Evolutionary conservation across 2,797 vertebrate species (phyloP), one percentile per base, ranked within the genome.

Genomic region (Takifugu ocellatus): DNA sequence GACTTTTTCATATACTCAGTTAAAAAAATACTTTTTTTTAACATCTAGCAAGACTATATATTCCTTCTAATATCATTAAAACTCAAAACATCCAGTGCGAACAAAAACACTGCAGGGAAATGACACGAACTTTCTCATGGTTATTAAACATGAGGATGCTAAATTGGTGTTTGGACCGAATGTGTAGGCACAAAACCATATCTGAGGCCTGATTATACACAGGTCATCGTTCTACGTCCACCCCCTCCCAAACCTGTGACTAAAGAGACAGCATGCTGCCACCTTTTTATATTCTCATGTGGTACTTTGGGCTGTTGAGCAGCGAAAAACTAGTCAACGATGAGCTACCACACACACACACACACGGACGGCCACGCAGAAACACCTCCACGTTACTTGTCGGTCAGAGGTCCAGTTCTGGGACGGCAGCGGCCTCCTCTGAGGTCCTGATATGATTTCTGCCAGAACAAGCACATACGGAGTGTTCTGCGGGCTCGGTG

Each of bases 401-500:
- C 88, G 85, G 86, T 92, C 88, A 72, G 77, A 88, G 83, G 90
- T 84, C 43, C 51, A 66, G 90, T 85, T 85, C 88, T 83, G 87
- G 82, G 82, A 84, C 82, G 84, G 92, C 92, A 91, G 91, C 56
- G 72, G 86, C 86, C 88, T 82, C 84, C 82, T 53, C 87, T 79
- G 82, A 89, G 86, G 88, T 93, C 94, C 85, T 65, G 65, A 70
- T 81, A 79, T 83, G 82, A 80, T 88, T 63, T 74, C 68, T 66
- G 61, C 62, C 81, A 74, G 75, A 90, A 92, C 88, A 91, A 91
- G 86, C 87, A 92, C 83, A 90, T 92, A 91, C 92, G 90, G 83
- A 93, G 92, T 89, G 74, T 90, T 92, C 90, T 92, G 90, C 92
- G 94, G 92, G 92, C 91, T 90, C 89, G 87, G 91, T 78, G 78